Conservation (phyloP, 2,888 invertebrate species). For the Hypselothyrea guttata region DNA sequence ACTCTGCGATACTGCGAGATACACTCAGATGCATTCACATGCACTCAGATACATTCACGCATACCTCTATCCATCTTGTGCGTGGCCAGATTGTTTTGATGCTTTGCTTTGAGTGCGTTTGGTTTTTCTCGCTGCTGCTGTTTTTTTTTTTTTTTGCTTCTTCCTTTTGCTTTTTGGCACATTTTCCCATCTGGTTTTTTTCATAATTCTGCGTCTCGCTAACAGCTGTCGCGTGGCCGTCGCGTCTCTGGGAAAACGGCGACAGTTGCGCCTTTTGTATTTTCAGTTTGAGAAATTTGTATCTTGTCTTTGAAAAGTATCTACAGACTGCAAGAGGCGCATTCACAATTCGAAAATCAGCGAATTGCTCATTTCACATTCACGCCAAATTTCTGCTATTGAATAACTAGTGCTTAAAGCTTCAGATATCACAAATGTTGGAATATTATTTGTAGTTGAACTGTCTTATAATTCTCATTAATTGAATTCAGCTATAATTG, state of each 20-base stretch:
- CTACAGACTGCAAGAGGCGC: background rate
- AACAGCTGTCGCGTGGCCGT: slow-evolving; percentile 67
- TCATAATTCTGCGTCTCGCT: slow-evolving; percentile 34
- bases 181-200: slow-evolving; percentile 70
- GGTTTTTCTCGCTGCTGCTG: slow-evolving; percentile 7
- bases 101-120: slow-evolving; percentile 6
- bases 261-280: slow-evolving; percentile 48
- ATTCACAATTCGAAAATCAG: background rate
- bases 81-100: slow-evolving; percentile 56
- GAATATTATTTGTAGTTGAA: too few species aligned
- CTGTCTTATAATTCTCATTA: too few species aligned
- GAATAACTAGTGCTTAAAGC: too few species aligned
- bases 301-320: slow-evolving; percentile 8
- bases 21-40: too few species aligned
- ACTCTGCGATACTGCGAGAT: too few species aligned
- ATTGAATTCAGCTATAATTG: too few species aligned
- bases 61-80: slow-evolving; percentile 67
- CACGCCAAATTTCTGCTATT: too few species aligned
- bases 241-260: slow-evolving; percentile 48
- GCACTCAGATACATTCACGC: too few species aligned
- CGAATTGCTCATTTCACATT: too few species aligned
- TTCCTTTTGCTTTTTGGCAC: slow-evolving; percentile 54
- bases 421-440: too few species aligned
- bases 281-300: slow-evolving; percentile 13
- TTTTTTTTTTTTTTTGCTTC: slow-evolving; percentile 9